Evolutionary conservation across 2,797 vertebrate species (phyloP).

Genomic region (Rhynchonycteris naso): DNA sequence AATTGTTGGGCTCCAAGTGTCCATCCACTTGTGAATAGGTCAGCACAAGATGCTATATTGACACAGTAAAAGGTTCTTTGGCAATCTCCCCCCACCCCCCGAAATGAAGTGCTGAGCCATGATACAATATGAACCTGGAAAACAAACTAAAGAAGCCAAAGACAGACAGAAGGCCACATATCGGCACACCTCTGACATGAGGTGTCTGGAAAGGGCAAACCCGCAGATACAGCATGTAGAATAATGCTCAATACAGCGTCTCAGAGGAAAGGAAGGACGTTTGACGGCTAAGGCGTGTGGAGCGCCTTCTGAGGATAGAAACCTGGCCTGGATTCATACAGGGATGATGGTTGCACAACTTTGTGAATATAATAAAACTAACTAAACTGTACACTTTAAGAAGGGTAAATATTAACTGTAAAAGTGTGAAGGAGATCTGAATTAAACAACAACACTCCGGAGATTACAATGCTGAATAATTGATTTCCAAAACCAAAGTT

Average conservation of each 20-base stretch:
- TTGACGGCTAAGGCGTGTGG: not conserved
- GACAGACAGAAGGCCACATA: not conserved
- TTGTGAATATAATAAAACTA: not conserved
- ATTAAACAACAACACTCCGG: not conserved
- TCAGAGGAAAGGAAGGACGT: not conserved
- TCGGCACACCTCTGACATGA: not conserved
- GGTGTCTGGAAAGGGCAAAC: not conserved
- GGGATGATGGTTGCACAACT: not conserved
- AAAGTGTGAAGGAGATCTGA: not conserved
- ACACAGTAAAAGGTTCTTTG: not conserved
- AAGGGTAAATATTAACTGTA: not conserved
- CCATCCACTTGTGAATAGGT: not conserved
- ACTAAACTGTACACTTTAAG: not conserved
- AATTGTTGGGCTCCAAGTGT: not conserved
- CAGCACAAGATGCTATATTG: not conserved
- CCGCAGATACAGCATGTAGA: not conserved
- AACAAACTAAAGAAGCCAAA: not conserved
- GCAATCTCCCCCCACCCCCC: too few species aligned
- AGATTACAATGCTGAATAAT: not conserved
- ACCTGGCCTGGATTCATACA: not conserved
- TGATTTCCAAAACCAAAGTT: not conserved
- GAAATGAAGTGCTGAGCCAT: not conserved
- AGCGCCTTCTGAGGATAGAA: not conserved
- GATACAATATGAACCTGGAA: not conserved
- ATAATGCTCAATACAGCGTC: not conserved